Evolutionary conservation across 2,888 invertebrate species (phyloP).

Genomic region (Ophonus ardosiacus): DNA sequence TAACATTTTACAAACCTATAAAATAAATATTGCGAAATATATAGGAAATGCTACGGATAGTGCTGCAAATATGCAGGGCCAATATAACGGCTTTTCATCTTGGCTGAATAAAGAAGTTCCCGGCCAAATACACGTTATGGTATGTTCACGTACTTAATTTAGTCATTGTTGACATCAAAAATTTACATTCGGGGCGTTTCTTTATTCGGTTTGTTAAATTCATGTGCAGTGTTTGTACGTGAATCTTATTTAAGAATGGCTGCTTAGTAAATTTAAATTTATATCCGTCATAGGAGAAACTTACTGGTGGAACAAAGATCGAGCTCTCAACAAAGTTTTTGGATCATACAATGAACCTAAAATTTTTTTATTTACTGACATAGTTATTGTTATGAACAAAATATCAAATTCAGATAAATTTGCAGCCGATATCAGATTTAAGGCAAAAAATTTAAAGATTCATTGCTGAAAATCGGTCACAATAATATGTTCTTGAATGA

Average conservation of each 20-base stretch:
- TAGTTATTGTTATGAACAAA: not conserved
- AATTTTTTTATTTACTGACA: not conserved
- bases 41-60: conserved; percentile 61
- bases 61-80: conserved; percentile 59
- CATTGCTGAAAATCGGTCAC: not conserved
- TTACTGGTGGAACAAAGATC: not conserved
- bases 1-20: too few relatives aligned
- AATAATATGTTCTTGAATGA: too few relatives aligned
- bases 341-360: not conserved
- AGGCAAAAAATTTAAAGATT: not conserved
- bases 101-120: conserved; percentile 33
- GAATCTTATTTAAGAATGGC: not conserved
- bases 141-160: conserved; percentile 32
- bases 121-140: conserved; percentile 51
- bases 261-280: not conserved
- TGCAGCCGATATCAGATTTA: not conserved
- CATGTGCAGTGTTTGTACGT: not conserved
- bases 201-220: not conserved
- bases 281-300: not conserved
- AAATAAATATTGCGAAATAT: conserved; percentile 33
- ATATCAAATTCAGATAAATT: not conserved
- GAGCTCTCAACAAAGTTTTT: not conserved
- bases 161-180: not conserved
- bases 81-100: conserved; percentile 58
- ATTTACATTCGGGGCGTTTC: not conserved